A percentile compares a stretch with the other conserved stretches of the same genome.
phyloP scores from a whole-genome alignment of 2,888 invertebrate species.

The Athalia circularis region DNA sequence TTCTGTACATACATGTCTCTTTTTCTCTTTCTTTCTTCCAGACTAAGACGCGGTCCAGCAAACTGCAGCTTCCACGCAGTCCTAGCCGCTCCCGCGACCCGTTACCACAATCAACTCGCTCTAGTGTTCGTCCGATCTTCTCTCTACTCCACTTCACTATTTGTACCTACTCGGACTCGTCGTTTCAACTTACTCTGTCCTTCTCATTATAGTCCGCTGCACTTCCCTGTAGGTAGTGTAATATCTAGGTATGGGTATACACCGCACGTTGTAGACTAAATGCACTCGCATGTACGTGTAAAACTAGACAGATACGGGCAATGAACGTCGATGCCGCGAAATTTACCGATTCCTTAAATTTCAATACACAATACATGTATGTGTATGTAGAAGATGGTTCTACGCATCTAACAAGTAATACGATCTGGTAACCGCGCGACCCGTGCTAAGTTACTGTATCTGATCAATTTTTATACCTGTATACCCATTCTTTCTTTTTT shows the following conservation, averaged over 20 bases:
- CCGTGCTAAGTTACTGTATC: slow-evolving; percentile 32
- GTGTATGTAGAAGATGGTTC: neutral
- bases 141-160: slow-evolving; percentile 47
- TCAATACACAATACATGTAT: slow-evolving; percentile 1
- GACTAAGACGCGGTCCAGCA: slow-evolving; percentile 49
- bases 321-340: slow-evolving; percentile 32
- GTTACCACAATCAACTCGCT: slow-evolving; percentile 66
- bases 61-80: slow-evolving; percentile 56
- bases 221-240: slow-evolving; percentile 7
- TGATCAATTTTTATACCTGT: neutral
- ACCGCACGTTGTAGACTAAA: slow-evolving; percentile 1
- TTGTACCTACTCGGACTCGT: slow-evolving; percentile 17
- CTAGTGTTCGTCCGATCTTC: slow-evolving; percentile 53
- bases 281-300: slow-evolving; percentile 32
- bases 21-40: slow-evolving; percentile 42
- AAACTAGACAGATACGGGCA: slow-evolving; percentile 33
- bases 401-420: slow-evolving; percentile 2
- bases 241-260: slow-evolving; percentile 20
- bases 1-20: slow-evolving; percentile 34
- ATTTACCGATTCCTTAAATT: slow-evolving; percentile 34
- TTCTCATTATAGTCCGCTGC: neutral
- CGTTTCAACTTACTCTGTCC: neutral
- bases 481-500: neutral
- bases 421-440: slow-evolving; percentile 31
- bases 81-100: slow-evolving; percentile 67